Evolutionary conservation across 2,888 invertebrate species (phyloP).

Genomic region (Acronicta alni): DNA sequence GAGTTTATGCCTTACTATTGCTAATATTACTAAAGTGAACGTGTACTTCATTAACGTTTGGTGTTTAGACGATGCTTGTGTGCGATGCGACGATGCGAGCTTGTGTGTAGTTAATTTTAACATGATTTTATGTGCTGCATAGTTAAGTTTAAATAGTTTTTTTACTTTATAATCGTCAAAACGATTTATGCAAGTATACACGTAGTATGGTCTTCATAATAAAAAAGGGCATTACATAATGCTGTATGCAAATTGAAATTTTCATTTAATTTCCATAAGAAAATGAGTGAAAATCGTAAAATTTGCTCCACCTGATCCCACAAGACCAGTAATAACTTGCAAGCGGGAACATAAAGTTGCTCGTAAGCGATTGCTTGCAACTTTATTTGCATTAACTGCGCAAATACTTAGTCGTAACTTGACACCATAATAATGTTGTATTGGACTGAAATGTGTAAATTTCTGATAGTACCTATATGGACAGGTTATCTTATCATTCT

Average conservation of each 20-base stretch:
- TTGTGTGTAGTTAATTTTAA: background rate
- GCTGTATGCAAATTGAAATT: conserved; percentile 7
- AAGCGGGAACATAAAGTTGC: conserved; percentile 12
- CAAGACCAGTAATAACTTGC: background rate
- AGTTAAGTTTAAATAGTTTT: background rate
- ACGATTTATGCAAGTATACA: too few relatives aligned
- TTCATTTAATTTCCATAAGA: conserved; percentile 13
- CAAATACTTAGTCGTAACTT: conserved; percentile 27
- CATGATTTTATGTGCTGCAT: background rate
- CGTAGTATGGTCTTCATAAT: too few relatives aligned
- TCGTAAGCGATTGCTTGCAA: conserved; percentile 25
- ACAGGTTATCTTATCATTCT: background rate
- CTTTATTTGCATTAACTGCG: conserved; percentile 37
- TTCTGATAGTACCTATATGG: conserved; percentile 1
- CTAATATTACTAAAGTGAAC: conserved; percentile 12
- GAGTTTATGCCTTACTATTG: conserved; percentile 10
- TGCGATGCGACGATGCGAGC: too few relatives aligned
- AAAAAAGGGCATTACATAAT: too few relatives aligned
- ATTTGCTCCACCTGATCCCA: background rate
- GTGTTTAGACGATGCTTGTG: background rate
- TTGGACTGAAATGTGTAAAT: background rate
- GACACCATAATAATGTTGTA: conserved; percentile 14
- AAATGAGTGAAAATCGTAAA: conserved; percentile 33
- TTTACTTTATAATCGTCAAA: background rate
- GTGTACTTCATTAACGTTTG: conserved; percentile 12